Evolutionary conservation across 2,888 invertebrate species (phyloP), one percentile per base, ranked within the genome.

Genomic region (Drosophila histrio): DNA sequence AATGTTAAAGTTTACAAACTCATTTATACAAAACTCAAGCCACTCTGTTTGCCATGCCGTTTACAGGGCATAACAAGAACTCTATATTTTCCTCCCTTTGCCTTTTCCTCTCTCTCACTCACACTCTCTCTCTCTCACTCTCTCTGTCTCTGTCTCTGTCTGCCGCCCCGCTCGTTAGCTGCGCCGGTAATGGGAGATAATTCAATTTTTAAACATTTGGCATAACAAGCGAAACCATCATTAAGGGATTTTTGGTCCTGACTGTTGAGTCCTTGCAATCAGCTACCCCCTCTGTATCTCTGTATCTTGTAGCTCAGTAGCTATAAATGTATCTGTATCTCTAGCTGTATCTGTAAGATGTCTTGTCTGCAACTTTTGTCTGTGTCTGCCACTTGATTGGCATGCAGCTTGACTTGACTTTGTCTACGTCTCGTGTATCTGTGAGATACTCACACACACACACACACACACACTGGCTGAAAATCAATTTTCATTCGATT

Each of bases 131-230:
- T 64, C n/a, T 17, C 15, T 36, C n/a, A 15, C 44, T 9, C n/a
- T 28, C 13, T 11, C 17, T 32, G 26, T 26, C n/a, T 19, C 32
- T 22, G 1, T 22, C 34, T 36, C 36, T 24, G 39, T 59, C 26
- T 73, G 79, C 58, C 67, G 75, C 79, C 77, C 77, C 72, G 81
- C 81, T 89, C 80, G 87, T 87, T 85, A 89, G 88, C 89, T 73
- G 85, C 82, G 77, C 86, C 88, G 83, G 84, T 91, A 91, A 91
- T 90, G 91, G 90, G 81, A 89, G 89, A 90, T 91, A 91, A 91
- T 91, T 91, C 90, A 91, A 91, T 91, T 91, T 91, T 85, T 89
- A 91, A 91, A 91, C 91, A 91, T 90, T 91, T 91, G 91, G 91
- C 90, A 90, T 91, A 91, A 90, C 91, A 90, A 90, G 89, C 89